Base-by-base conservation (phyloP, 2,797 vertebrate genomes). In the Acestrorhynchus altus region DNA sequence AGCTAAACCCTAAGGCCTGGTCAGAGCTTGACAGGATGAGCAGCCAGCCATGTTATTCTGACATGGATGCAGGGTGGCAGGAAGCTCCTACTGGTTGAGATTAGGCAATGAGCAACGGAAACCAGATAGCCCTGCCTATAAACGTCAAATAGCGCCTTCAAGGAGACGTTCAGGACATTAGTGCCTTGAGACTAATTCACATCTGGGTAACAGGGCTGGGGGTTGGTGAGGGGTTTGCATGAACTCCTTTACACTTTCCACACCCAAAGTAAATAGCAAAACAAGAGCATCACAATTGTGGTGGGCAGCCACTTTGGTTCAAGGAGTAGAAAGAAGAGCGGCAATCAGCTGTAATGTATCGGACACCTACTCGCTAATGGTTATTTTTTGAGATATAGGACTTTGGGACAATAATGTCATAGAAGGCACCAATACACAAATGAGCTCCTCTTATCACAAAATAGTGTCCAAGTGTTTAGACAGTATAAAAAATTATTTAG, bases 81-180 rank as follows among this genome's bases (percentile, higher is more conserved):
- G 84, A 86, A 86, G 61, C 70, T 78, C 63, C 79, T 76, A 67
- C 76, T 81, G 82, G 68, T 82, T 51, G 59, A 83, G 84, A 86
- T 84, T 81, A 86, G 73, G 70, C 68, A 39, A 35, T 66, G 68
- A 79, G 73, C 15, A 64, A 70, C 40, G 78, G 82, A 86, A 86
- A 83, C 78, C 76, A 78, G 75, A 80, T 77, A 76, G 80, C 54
- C 74, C 47, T 28, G 28, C 72, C 77, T 74, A 79, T 74, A 79
- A 79, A 74, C 78, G 64, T 52, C 79, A 76, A 70, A 61, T 69
- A 76, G 75, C 65, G 51, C 70, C n/a, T 67, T 77, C 71, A 75
- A 28, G 0, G 20, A 78, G 52, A 68, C 16, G 42, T 22, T 12
- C 2, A 49, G 4, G 6, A 12, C 12, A 56, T 51, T 35, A 47